Evolutionary conservation across 1,140 invertebrate genomes (phyloP).

Genomic region (Pseudomyrmex flavicornis): DNA sequence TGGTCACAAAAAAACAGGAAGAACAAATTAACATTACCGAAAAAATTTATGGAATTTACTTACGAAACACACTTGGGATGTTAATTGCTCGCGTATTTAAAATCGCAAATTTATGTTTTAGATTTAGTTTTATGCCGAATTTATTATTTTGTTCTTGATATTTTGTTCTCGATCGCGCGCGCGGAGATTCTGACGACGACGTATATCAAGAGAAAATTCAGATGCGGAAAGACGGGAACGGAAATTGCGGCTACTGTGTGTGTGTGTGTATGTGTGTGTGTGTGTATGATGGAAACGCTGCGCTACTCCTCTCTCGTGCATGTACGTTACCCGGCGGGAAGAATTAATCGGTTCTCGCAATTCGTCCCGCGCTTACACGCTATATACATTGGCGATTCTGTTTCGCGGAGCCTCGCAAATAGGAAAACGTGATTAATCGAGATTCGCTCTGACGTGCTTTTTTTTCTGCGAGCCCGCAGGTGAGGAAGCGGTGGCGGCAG

Average conservation of each 20-base stretch:
- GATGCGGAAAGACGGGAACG: neutral
- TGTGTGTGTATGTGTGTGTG: no score
- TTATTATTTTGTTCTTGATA: neutral
- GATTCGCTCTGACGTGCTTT: constrained; percentile 28
- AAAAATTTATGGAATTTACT: no score
- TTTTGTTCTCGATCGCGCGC: neutral
- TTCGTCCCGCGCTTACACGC: constrained; percentile 17
- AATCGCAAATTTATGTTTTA: no score
- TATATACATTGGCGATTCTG: constrained; percentile 32
- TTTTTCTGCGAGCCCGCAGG: constrained; percentile 8
- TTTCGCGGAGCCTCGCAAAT: constrained; percentile 29
- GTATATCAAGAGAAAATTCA: neutral
- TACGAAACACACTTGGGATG: no score
- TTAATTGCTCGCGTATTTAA: no score
- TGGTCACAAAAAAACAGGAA: no score
- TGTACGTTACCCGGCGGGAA: constrained; percentile 25
- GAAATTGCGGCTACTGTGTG: neutral
- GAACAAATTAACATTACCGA: no score
- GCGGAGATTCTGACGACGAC: neutral
- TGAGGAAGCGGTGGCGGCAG: neutral
- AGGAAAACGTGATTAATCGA: constrained; percentile 60
- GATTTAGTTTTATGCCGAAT: no score
- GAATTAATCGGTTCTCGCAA: constrained; percentile 48
- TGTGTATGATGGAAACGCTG: constrained; percentile 18
- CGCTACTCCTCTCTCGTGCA: neutral